Evolutionary conservation across 2,888 invertebrate genomes (phyloP).

Genomic region (Alsophila aescularia): DNA sequence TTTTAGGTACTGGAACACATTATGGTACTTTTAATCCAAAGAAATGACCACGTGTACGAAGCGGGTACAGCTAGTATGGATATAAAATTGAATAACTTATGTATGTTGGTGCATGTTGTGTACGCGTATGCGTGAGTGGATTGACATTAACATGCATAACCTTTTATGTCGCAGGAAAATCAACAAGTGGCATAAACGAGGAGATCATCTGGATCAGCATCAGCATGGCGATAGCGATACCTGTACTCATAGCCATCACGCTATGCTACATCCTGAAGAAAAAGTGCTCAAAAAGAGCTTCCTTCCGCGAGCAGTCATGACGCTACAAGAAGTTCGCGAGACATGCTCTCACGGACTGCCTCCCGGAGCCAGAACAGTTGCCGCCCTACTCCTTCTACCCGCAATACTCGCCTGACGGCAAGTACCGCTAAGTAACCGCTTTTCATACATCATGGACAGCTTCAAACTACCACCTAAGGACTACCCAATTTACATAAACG

Average conservation of each 20-base stretch:
- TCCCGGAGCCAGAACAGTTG: constrained; percentile 64
- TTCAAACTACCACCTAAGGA: constrained; percentile 77
- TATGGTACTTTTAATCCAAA: no score
- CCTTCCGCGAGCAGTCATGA: constrained; percentile 88
- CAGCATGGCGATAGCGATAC: constrained; percentile 93
- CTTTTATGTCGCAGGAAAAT: constrained; percentile 86
- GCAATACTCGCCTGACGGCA: constrained; percentile 77
- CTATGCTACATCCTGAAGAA: constrained; percentile 92
- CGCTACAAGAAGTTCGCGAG: constrained; percentile 81
- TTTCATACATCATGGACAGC: constrained; percentile 72
- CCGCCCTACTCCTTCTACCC: constrained; percentile 75
- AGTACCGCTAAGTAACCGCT: constrained; percentile 78
- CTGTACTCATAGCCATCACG: constrained; percentile 91
- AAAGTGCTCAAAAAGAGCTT: constrained; percentile 88
- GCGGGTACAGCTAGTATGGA: no score
- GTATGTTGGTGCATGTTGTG: no score
- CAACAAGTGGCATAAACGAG: constrained; percentile 93
- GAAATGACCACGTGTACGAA: no score
- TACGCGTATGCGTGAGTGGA: no score
- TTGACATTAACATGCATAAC: neutral
- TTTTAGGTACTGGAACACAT: no score
- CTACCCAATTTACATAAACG: constrained; percentile 73
- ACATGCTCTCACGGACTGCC: constrained; percentile 75
- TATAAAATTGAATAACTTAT: no score
- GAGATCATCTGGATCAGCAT: constrained; percentile 96